phyloP scores from a whole-genome alignment of 2,113 vertebrate species.

The Raja brachyura region DNA sequence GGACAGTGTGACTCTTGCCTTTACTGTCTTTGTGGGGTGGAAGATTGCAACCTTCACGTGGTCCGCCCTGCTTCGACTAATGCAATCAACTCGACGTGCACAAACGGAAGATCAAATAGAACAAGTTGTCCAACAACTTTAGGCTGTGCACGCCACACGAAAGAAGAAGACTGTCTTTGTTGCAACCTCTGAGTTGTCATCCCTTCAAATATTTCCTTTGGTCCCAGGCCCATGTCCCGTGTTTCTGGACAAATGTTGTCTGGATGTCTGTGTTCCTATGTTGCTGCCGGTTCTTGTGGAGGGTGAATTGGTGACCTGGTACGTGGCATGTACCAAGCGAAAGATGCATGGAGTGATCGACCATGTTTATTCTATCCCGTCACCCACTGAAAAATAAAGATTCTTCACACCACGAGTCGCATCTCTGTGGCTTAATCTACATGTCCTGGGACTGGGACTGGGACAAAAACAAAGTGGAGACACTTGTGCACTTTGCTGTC shows the following conservation, averaged over 20 bases:
- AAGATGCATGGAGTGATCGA: neutral
- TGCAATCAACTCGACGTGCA: no score
- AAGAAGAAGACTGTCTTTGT: neutral
- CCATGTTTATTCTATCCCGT: neutral
- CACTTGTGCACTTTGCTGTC: no score
- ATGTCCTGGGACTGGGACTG: no score
- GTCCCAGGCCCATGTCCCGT: neutral
- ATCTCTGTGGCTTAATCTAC: no score
- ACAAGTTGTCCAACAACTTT: no score
- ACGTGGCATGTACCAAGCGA: neutral
- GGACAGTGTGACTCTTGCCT: neutral
- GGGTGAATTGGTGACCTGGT: neutral
- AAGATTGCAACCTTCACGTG: no score
- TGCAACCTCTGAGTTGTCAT: neutral
- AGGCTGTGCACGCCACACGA: no score
- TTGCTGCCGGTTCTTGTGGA: neutral
- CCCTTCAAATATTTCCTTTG: neutral
- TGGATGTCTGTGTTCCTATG: neutral
- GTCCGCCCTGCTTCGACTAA: no score
- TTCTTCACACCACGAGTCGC: neutral
- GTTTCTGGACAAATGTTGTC: neutral
- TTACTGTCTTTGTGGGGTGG: neutral
- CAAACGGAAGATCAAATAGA: no score
- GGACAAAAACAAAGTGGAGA: no score
- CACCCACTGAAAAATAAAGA: neutral